Conservation (phyloP, 2,888 invertebrate species). For the Nysson spinosus region DNA sequence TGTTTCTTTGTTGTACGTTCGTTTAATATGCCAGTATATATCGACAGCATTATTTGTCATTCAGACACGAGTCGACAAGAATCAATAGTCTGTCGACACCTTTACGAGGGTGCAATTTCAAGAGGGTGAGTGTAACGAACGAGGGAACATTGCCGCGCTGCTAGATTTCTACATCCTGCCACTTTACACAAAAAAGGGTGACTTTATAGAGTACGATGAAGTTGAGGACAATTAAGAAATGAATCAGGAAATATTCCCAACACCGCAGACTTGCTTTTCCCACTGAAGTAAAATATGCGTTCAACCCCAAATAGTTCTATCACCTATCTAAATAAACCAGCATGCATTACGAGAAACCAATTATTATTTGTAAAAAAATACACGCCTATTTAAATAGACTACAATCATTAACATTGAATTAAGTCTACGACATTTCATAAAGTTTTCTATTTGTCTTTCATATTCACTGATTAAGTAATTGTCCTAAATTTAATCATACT, state of each 20-base stretch:
- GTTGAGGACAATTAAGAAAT: constrained; percentile 24
- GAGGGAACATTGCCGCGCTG: constrained; percentile 35
- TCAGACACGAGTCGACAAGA: constrained; percentile 24
- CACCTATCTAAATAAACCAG: too few species aligned
- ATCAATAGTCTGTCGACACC: constrained; percentile 42
- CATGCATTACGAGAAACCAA: too few species aligned
- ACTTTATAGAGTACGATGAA: constrained; percentile 17
- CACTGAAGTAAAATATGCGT: not conserved
- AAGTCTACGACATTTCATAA: too few species aligned
- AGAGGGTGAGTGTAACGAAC: constrained; percentile 36
- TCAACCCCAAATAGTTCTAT: not conserved
- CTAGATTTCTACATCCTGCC: constrained; percentile 41
- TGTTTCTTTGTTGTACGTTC: not conserved
- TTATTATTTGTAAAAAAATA: too few species aligned
- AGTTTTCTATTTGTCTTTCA: too few species aligned
- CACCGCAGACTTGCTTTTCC: not conserved
- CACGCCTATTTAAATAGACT: too few species aligned
- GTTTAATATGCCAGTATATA: not conserved
- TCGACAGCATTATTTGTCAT: constrained; percentile 23
- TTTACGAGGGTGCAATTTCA: constrained; percentile 21
- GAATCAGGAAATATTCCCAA: constrained; percentile 5
- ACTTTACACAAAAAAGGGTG: constrained; percentile 27
- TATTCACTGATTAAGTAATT: too few species aligned
- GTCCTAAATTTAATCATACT: too few species aligned
- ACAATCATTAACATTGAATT: too few species aligned